A percentile compares a stretch with the other conserved stretches of the same genome.
phyloP scores from a whole-genome alignment of 1,140 invertebrate species.

The Heliconius nattereri region DNA sequence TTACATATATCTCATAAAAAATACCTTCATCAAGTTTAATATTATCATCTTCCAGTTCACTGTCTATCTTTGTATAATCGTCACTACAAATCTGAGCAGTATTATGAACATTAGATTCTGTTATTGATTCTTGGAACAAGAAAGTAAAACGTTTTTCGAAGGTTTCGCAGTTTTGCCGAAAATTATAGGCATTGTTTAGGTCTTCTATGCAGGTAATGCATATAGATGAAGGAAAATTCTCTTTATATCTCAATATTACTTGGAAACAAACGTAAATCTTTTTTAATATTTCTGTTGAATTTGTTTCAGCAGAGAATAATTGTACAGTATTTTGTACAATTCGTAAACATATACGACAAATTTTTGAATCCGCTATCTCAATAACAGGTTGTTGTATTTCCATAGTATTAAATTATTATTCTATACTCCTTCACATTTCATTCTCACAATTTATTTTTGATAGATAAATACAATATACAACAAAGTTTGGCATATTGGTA shows the following conservation, averaged over 20 bases:
- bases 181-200: conserved; percentile 55
- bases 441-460: neutral
- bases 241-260: conserved; percentile 50
- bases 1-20: neutral
- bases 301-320: conserved; percentile 47
- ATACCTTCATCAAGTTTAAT: neutral
- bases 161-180: conserved; percentile 60
- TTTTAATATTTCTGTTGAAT: conserved; percentile 52
- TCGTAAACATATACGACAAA: conserved; percentile 63
- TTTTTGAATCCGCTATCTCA: neutral
- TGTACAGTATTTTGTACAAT: conserved; percentile 38
- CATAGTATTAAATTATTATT: neutral
- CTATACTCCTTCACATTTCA: neutral
- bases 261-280: conserved; percentile 65
- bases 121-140: conserved; percentile 27
- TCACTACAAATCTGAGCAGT: neutral
- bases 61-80: neutral
- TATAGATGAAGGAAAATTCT: conserved; percentile 53
- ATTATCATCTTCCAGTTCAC: neutral
- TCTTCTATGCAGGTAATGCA: conserved; percentile 59
- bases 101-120: neutral
- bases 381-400: neutral
- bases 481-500: neutral
- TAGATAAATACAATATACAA: neutral
- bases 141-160: conserved; percentile 50